Evolutionary conservation across 2,113 vertebrate genomes (phyloP), one percentile per base, ranked within the genome.

Genomic region (Eurypyga helias): DNA sequence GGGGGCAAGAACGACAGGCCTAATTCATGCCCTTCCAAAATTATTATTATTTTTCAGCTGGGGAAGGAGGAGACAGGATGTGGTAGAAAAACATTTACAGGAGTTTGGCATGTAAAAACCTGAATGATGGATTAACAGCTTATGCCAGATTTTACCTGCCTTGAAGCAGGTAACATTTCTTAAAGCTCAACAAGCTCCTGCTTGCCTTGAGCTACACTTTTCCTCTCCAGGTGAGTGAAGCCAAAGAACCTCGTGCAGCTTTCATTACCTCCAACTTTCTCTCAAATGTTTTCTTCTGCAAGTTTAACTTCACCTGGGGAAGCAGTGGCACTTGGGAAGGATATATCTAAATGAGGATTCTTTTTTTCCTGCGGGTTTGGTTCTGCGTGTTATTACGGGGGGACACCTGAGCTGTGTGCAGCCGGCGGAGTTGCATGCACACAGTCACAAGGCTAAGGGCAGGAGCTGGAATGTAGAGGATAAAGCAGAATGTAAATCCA

Each of bases 61-160:
- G 75, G 72, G 78, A 89, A 96, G 96, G 94, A 96, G 96, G 96
- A 94, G 96, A 97, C 97, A 97, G 97, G 97, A 98, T 97, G 96
- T 97, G 95, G 93, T 90, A 48, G 87, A 83, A 95, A 97, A 96
- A 95, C 96, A 94, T 96, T 96, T 95, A 97, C 95, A 94, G 95
- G 61, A 84, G 92, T 96, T 97, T 96, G 96, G 92, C 97, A 84
- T 96, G 96, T 97, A 97, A 94, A 94, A 97, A 97, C 97, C 90
- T 97, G 97, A 97, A 97, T 97, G 97, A 97, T 93, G 96, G 97
- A 97, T 97, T 96, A 97, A 95, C 87, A 89, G 70, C 77, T 95
- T 96, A 83, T 90, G 96, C 96, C 95, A 97, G 96, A 96, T 96
- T 95, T 96, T 96, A 94, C 96, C 96, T 97, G 97, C 96, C 94